Evolutionary conservation across 2,113 vertebrate genomes (phyloP).

Genomic region (Eolophus roseicapilla): DNA sequence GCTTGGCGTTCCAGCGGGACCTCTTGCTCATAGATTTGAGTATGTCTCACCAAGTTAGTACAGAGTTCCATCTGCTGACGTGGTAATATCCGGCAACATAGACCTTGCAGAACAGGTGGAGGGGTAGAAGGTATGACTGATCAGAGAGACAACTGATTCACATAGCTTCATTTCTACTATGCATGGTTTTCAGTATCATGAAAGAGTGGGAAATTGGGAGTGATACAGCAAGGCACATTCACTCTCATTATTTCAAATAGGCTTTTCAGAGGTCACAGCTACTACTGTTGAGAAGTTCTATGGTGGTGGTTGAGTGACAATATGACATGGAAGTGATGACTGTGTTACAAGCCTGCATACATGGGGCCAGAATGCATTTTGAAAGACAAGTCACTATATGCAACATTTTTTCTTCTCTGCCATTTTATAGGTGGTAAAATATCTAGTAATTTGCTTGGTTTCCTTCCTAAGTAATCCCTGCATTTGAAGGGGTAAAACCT

Average conservation of each 20-base stretch:
- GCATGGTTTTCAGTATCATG: neutral
- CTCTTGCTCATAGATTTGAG: neutral
- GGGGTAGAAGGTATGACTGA: neutral
- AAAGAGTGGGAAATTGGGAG: neutral
- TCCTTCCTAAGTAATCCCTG: neutral
- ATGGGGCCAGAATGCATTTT: neutral
- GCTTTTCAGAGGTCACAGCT: neutral
- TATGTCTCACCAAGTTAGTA: neutral
- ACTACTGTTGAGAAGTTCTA: neutral
- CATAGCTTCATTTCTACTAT: neutral
- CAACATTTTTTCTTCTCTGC: neutral
- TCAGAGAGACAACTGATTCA: neutral
- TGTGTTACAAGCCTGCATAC: neutral
- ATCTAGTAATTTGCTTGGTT: neutral
- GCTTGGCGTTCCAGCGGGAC: neutral
- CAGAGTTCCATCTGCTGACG: neutral
- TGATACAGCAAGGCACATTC: neutral
- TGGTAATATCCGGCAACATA: neutral
- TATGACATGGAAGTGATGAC: neutral
- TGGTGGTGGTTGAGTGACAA: neutral
- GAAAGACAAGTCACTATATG: neutral
- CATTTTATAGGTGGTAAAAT: neutral
- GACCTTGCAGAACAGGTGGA: neutral
- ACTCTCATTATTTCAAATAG: neutral
- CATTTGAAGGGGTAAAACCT: neutral